A percentile compares a stretch with the other conserved stretches of the same genome.
phyloP scores from a whole-genome alignment of 2,888 invertebrate genomes.

The Nemoura dubitans region DNA sequence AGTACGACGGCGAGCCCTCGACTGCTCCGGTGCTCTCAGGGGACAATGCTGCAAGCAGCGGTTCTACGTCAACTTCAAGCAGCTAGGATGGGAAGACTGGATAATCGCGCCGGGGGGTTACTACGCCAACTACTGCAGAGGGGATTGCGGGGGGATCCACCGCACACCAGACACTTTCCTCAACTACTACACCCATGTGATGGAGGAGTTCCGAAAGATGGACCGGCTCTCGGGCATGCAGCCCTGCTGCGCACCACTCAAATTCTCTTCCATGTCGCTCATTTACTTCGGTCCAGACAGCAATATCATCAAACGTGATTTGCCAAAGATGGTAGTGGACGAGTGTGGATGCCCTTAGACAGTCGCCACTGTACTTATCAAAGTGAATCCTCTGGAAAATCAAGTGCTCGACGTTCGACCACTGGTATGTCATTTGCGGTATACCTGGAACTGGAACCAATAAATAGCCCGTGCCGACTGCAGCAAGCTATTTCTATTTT shows the following conservation, averaged over 20 bases:
- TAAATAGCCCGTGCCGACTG: not conserved
- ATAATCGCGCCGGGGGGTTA: slow-evolving; percentile 90
- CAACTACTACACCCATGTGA: slow-evolving; percentile 90
- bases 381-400: not conserved
- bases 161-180: slow-evolving; percentile 84
- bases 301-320: slow-evolving; percentile 90
- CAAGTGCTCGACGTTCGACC: not conserved
- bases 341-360: slow-evolving; percentile 87
- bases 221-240: slow-evolving; percentile 80
- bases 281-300: slow-evolving; percentile 91
- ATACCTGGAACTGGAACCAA: not conserved
- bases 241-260: slow-evolving; percentile 91
- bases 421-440: not conserved
- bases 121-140: slow-evolving; percentile 93
- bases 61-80: slow-evolving; percentile 91
- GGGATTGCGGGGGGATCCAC: slow-evolving; percentile 81
- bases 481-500: not conserved
- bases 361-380: not conserved
- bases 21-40: slow-evolving; percentile 76
- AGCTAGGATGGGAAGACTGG: slow-evolving; percentile 95
- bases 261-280: slow-evolving; percentile 90
- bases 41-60: slow-evolving; percentile 88
- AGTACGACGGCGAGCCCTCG: slow-evolving; percentile 82
- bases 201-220: slow-evolving; percentile 86
- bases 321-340: slow-evolving; percentile 96